Evolutionary conservation across 2,888 invertebrate species (phyloP), one percentile per base, ranked within the genome.

Genomic region (Drosophila hamatofila): DNA sequence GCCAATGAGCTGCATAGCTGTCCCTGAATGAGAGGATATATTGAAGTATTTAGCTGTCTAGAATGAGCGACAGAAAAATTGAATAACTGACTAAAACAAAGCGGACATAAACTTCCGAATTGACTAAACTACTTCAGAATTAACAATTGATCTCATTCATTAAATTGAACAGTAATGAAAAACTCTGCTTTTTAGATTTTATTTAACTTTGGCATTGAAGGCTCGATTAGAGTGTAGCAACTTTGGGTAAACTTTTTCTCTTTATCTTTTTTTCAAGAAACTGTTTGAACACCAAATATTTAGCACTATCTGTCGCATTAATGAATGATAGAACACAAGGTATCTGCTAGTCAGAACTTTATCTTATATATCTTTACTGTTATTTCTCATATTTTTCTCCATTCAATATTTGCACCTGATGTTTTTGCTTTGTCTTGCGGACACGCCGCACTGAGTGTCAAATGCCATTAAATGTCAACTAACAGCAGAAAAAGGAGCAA

Each of bases 381-480:
- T 39, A 18, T 33, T 63, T 16, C 61, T 72, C 48, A n/a, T 41
- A n/a, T 57, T 48, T 51, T 46, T 39, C 44, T 65, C 69, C 64
- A 56, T 56, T 55, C 39, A 52, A 56, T 63, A 72, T 78, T 80
- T 78, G 57, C 70, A 62, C 42, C 78, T 80, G 80, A 72, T 72
- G 71, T 69, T 72, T 68, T 61, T 61, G 62, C 60, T 66, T 74
- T 81, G 77, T 77, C 77, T 72, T 66, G 73, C 49, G 68, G 69
- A 81, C 72, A 75, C 63, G 39, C 68, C 74, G 62, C 30, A 58
- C 68, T 73, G 71, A 80, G 87, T 81, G 87, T 87, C 87, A 87
- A 87, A 79, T 78, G 81, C 74, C 83, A 88, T 88, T 85, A 87
- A 83, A 84, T 85, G 87, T 77, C 81, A 88, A 84, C 83, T 83